A percentile compares a stretch with the other conserved stretches of the same genome.
Conservation (phyloP, 1,140 invertebrate genomes). For the Papilio helenus region DNA sequence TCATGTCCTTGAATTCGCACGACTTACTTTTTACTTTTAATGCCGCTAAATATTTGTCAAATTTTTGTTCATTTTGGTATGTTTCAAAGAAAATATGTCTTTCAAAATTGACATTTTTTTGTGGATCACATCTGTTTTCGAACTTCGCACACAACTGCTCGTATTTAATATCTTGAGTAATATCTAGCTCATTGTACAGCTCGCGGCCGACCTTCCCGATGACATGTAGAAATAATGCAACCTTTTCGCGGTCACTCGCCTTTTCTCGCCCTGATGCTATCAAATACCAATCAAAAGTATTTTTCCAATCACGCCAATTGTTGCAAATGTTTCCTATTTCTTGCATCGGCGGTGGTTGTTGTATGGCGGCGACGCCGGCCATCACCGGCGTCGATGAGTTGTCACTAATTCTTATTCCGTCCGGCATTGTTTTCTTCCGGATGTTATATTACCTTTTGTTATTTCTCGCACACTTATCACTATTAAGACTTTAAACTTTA, state of each 20-base stretch:
- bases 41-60: slow-evolving; percentile 37
- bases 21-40: slow-evolving; percentile 42
- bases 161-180: slow-evolving; percentile 23
- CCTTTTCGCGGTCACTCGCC: slow-evolving; percentile 29
- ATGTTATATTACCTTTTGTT: too few species aligned
- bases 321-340: slow-evolving; percentile 31
- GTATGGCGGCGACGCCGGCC: slow-evolving; percentile 24
- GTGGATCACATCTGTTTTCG: slow-evolving; percentile 29
- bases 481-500: too few species aligned
- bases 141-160: slow-evolving; percentile 38
- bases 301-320: slow-evolving; percentile 44
- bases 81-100: slow-evolving; percentile 30
- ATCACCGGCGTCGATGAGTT: too few species aligned
- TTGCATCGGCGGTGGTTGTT: slow-evolving; percentile 35
- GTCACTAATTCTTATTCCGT: too few species aligned
- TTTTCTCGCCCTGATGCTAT: slow-evolving; percentile 38
- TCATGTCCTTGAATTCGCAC: slow-evolving; percentile 35
- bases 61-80: slow-evolving; percentile 22
- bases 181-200: slow-evolving; percentile 41
- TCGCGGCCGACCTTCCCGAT: slow-evolving; percentile 44
- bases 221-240: slow-evolving; percentile 42
- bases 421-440: too few species aligned
- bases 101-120: slow-evolving; percentile 42
- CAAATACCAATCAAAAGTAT: slow-evolving; percentile 43
- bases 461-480: too few species aligned